These are phyloP conservation scores for Hyalella azteca DNA, from an alignment of 2,888 invertebrate species.

Conservation along the genomic window DNA sequence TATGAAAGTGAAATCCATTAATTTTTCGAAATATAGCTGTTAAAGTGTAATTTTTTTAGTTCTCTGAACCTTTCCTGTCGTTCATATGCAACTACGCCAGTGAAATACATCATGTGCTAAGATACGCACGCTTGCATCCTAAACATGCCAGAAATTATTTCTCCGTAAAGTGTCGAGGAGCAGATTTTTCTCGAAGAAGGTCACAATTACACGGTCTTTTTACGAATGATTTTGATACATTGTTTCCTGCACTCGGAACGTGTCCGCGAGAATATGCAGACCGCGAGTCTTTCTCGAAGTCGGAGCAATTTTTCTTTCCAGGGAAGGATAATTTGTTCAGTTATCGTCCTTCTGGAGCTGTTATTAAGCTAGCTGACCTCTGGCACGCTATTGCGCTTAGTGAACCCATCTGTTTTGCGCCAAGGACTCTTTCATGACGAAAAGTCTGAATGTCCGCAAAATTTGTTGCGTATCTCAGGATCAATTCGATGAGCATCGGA, in stretches of 20 bases:
- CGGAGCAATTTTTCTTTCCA: background rate
- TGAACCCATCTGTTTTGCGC: slow-evolving; percentile 13
- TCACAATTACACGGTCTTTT: slow-evolving; percentile 12
- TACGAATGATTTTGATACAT: slow-evolving; percentile 1
- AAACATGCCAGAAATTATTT: too few species aligned
- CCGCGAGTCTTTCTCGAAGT: background rate
- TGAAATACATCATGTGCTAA: too few species aligned
- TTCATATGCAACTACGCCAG: too few species aligned
- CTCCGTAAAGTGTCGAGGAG: background rate
- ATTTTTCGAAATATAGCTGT: too few species aligned
- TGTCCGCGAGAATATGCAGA: background rate
- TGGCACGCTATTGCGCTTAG: background rate
- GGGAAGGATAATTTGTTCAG: slow-evolving; percentile 32
- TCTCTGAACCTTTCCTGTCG: too few species aligned
- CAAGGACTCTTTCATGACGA: slow-evolving; percentile 2
- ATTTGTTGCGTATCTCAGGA: too few species aligned
- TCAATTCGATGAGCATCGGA: too few species aligned
- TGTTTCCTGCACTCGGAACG: background rate
- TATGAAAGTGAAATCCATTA: too few species aligned
- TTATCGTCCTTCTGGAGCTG: slow-evolving; percentile 11
- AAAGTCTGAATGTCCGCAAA: background rate
- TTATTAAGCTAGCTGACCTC: slow-evolving; percentile 12
- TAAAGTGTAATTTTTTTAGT: too few species aligned
- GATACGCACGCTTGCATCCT: too few species aligned
- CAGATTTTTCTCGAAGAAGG: background rate